phyloP scores from a whole-genome alignment of 2,113 vertebrate genomes.

The Cichladusa arquata region DNA sequence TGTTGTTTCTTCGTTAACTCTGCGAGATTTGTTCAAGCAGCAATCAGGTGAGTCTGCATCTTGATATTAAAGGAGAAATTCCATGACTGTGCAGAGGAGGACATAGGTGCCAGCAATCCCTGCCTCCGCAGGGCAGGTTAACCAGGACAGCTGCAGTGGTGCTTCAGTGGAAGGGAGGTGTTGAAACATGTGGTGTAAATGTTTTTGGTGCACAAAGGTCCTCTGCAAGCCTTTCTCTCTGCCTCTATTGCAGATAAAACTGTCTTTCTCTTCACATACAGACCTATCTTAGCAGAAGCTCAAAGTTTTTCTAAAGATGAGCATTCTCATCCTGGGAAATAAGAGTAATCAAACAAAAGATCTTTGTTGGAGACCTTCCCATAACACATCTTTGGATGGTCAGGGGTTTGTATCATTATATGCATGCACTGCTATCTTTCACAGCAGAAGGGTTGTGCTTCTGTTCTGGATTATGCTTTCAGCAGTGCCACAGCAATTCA shows the following conservation, averaged over 20 bases:
- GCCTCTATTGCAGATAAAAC: not conserved
- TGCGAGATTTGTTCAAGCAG: rapidly evolving
- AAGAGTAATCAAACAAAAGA: not conserved
- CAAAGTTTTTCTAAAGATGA: not conserved
- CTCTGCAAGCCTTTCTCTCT: not conserved
- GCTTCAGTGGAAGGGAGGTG: not conserved
- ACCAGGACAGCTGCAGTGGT: not conserved
- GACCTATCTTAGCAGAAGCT: not conserved
- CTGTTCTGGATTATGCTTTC: not conserved
- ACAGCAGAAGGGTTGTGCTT: not conserved
- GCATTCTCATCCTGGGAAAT: not conserved
- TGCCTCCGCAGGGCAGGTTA: not conserved
- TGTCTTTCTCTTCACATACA: not conserved
- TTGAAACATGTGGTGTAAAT: not conserved
- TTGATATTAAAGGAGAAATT: not conserved
- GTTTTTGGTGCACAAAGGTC: not conserved
- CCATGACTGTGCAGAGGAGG: not conserved
- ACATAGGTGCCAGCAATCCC: not conserved
- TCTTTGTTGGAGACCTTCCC: not conserved
- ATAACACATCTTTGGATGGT: not conserved
- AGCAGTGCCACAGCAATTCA: not conserved
- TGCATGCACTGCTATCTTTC: not conserved
- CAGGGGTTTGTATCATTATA: not conserved
- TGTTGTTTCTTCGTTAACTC: not conserved
- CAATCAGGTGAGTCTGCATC: rapidly evolving